Base-by-base conservation (phyloP, 2,888 invertebrate species). In the Lagria hirta region DNA sequence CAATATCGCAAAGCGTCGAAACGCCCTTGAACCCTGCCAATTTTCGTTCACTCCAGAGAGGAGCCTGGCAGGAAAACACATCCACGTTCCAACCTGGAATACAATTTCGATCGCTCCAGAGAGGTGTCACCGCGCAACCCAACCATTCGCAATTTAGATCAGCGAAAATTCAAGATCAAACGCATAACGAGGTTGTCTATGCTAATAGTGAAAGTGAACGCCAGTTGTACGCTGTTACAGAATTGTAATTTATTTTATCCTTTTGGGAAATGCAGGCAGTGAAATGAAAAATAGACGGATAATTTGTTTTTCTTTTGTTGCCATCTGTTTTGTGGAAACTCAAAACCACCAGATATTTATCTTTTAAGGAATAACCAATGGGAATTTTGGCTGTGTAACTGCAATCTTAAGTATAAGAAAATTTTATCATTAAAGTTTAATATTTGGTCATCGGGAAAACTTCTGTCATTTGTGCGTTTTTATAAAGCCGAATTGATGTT, bases 181-280 rank as follows among this genome's bases (percentile, higher is more conserved):
- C 64, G 1, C 58, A 64, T n/a, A 64, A 65, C 29, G 68, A 72
- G 35, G 61, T 65, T 8, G 63, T 73, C 60, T 68, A 72, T 48
- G 68, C 72, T 2, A 70, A 73, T 41, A 68, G 67, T 44, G 74
- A 75, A 35, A 74, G 72, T 52, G 72, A 75, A 50, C 69, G 74
- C 48, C 72, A 72, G 51, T 56, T 88, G 52, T 88, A 86, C 66
- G 87, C 86, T 32, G 86, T 88, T 53, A 84, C 88, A 40, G 84
- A 80, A 65, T 75, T 82, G 73, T 82, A 80, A 74, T 49, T 54
- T 61, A 58, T 54, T 37, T 49, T 54, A 52, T 57, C 51, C 52
- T 55, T 65, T 69, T 70, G 68, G 70, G 70, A 66, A 64, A 68
- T 72, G 70, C 71, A 71, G 71, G 71, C 71, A 72, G 69, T 37